Evolutionary conservation across 2,113 vertebrate genomes (phyloP).

Genomic region (Hippocampus comes): DNA sequence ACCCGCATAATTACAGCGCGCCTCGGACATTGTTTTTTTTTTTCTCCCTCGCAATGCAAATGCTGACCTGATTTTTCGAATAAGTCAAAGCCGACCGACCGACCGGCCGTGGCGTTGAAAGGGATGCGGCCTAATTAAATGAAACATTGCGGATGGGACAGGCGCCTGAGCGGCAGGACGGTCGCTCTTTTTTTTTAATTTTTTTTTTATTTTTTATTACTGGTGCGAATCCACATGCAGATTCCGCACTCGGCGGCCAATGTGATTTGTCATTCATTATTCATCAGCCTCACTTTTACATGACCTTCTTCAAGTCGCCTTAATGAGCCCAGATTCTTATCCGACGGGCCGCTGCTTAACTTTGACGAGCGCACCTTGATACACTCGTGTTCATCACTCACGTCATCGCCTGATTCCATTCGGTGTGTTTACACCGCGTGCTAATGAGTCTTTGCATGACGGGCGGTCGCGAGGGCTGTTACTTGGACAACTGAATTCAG

Average conservation of each 20-base stretch:
- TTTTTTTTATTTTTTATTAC: conserved; percentile 10
- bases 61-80: conserved; percentile 67
- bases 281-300: conserved; percentile 23
- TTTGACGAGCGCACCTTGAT: background rate
- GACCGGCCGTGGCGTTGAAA: conserved; percentile 53
- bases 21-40: conserved; percentile 33
- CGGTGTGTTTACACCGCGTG: background rate
- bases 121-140: conserved; percentile 66
- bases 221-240: conserved; percentile 6
- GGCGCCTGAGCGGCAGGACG: conserved; percentile 43
- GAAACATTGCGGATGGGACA: conserved; percentile 53
- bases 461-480: background rate
- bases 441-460: background rate
- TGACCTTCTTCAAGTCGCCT: conserved; percentile 15
- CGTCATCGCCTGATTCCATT: background rate
- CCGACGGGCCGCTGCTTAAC: conserved; percentile 1
- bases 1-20: conserved; percentile 53
- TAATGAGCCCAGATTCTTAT: conserved; percentile 10
- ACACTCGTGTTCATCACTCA: background rate
- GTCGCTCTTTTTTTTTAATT: conserved; percentile 12
- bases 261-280: conserved; percentile 36
- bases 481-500: background rate
- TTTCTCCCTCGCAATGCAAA: conserved; percentile 32
- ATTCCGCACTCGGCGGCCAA: conserved; percentile 8
- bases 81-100: conserved; percentile 46